These are phyloP conservation scores for Nebria ingens DNA, from an alignment of 1,140 invertebrate genomes.

Conservation along the genomic window DNA sequence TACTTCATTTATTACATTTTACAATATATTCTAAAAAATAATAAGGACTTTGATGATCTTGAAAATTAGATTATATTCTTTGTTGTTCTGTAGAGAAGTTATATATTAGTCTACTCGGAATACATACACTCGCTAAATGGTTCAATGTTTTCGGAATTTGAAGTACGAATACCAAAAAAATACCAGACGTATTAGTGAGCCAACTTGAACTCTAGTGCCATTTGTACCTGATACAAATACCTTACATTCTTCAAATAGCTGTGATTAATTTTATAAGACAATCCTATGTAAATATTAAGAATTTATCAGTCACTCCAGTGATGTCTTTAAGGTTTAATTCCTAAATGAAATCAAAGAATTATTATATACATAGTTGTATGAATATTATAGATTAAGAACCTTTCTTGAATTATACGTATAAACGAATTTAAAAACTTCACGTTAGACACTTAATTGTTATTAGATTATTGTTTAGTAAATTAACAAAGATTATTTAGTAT, in stretches of 20 bases:
- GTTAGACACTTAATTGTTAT: too few species aligned
- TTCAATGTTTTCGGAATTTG: too few species aligned
- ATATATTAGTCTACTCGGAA: too few species aligned
- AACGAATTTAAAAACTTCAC: background rate
- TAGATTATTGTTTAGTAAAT: too few species aligned
- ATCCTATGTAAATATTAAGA: background rate
- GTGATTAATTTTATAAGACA: background rate
- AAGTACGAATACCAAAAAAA: too few species aligned
- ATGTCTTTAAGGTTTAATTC: background rate
- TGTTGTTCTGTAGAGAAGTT: too few species aligned
- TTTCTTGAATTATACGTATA: background rate
- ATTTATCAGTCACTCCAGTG: background rate
- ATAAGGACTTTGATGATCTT: too few species aligned
- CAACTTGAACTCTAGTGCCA: background rate
- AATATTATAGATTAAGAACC: background rate
- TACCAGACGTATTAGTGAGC: background rate
- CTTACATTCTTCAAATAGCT: background rate
- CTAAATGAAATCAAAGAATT: background rate
- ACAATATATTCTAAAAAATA: too few species aligned
- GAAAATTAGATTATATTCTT: too few species aligned
- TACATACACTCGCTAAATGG: too few species aligned
- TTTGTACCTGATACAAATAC: conserved; percentile 8
- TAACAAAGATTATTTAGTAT: background rate
- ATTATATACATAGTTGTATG: background rate
- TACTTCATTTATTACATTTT: background rate